Conservation (phyloP, 2,113 vertebrate species). For the Oryctolagus cuniculus region DNA sequence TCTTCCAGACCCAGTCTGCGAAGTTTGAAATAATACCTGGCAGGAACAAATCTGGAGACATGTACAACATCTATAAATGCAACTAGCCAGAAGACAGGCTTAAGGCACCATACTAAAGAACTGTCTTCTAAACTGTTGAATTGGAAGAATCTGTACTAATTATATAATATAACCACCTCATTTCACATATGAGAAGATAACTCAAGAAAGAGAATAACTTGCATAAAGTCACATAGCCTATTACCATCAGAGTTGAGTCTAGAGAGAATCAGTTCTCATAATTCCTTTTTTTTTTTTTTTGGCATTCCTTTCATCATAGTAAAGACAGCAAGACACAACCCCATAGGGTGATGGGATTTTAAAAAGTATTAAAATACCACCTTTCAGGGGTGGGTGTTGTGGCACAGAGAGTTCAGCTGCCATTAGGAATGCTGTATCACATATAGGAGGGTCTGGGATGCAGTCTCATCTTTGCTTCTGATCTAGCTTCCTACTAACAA, state of each 20-base stretch:
- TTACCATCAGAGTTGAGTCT: not conserved
- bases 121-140: constrained; percentile 35
- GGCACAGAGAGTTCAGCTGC: no score
- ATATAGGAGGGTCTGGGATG: no score
- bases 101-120: not conserved
- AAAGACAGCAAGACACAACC: constrained; percentile 6
- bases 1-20: not conserved
- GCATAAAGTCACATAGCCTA: not conserved
- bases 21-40: constrained; percentile 40
- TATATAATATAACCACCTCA: constrained; percentile 1
- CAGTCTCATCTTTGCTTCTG: no score
- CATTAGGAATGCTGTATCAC: no score
- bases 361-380: constrained; percentile 27
- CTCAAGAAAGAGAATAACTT: not conserved
- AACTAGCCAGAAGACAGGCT: constrained; percentile 8
- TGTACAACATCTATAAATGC: not conserved
- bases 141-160: not conserved
- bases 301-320: constrained; percentile 36
- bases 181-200: constrained; percentile 31
- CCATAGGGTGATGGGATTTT: not conserved
- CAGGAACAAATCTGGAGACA: constrained; percentile 29
- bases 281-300: not conserved
- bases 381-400: not conserved
- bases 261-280: not conserved
- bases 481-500: no score